These are phyloP conservation scores for Dolomedes plantarius DNA, from an alignment of 2,888 invertebrate species.

Conservation along the genomic window DNA sequence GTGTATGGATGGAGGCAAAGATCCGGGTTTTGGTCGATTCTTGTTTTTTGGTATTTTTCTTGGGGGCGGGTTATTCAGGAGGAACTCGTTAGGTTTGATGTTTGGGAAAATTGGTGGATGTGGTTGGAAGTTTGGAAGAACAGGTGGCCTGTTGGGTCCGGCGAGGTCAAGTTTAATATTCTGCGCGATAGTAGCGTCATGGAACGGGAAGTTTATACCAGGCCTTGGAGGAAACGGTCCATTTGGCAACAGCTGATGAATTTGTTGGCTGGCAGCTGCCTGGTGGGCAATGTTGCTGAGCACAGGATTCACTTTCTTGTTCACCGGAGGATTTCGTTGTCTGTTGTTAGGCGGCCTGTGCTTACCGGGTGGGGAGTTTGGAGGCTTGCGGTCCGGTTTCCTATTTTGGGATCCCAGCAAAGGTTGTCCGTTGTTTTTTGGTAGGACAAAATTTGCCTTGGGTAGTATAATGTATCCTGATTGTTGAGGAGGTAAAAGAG, in stretches of 20 bases:
- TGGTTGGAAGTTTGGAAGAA: constrained; percentile 50
- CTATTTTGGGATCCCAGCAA: constrained; percentile 15
- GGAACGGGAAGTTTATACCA: constrained; percentile 39
- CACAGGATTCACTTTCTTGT: constrained; percentile 26
- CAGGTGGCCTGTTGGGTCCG: constrained; percentile 49
- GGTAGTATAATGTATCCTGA: constrained; percentile 58
- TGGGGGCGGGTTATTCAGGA: constrained; percentile 28
- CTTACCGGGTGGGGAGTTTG: constrained; percentile 20
- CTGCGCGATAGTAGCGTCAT: constrained; percentile 48
- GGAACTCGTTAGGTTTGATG: constrained; percentile 43
- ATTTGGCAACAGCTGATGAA: constrained; percentile 32
- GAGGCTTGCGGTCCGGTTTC: constrained; percentile 47
- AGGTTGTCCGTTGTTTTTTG: constrained; percentile 46
- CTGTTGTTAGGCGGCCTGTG: constrained; percentile 20
- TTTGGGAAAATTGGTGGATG: constrained; percentile 37
- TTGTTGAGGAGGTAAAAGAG: constrained; percentile 41
- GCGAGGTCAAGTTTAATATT: constrained; percentile 51
- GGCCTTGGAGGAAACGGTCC: constrained; percentile 48
- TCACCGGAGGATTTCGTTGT: constrained; percentile 28
- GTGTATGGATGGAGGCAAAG: constrained; percentile 13
- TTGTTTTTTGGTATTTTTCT: constrained; percentile 38
- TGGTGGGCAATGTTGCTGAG: constrained; percentile 39
- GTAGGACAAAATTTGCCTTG: constrained; percentile 44
- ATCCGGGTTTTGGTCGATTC: constrained; percentile 38
- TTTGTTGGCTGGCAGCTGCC: constrained; percentile 29